A percentile compares a stretch with the other conserved stretches of the same genome.
Evolutionary conservation across 2,797 vertebrate genomes (phyloP).

Genomic region (Glyptemys insculpta): DNA sequence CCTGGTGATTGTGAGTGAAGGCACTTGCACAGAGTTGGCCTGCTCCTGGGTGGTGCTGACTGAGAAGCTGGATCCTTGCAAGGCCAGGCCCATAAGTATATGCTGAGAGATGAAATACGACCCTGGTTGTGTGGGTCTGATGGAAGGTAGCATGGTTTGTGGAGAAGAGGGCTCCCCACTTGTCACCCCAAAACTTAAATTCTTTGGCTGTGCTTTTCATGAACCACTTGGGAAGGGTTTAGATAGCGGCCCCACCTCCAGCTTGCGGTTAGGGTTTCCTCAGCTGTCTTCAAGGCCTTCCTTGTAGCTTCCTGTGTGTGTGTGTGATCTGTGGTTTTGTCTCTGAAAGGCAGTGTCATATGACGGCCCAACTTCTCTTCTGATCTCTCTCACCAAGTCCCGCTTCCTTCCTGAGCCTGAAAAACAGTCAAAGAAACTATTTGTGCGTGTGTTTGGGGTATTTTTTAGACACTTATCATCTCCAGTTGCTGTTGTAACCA

Average conservation of each 20-base stretch:
- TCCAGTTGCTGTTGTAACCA: constrained; percentile 26
- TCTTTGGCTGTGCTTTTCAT: constrained; percentile 26
- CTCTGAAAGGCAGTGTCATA: constrained; percentile 64
- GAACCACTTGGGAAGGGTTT: neutral
- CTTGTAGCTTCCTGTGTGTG: constrained; percentile 62
- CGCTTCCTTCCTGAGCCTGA: constrained; percentile 76
- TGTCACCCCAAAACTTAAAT: neutral
- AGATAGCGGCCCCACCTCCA: constrained; percentile 39
- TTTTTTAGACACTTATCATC: neutral
- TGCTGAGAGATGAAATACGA: neutral
- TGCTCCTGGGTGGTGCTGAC: neutral
- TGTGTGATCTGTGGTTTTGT: constrained; percentile 59
- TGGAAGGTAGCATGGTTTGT: neutral
- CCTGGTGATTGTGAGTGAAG: neutral
- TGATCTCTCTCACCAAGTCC: constrained; percentile 69
- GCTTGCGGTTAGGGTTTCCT: constrained; percentile 65
- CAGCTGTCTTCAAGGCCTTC: constrained; percentile 65
- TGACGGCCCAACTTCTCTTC: constrained; percentile 61
- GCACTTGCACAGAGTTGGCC: neutral
- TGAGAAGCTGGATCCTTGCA: neutral
- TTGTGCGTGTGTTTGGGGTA: neutral
- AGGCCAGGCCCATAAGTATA: neutral
- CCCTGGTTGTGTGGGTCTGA: neutral
- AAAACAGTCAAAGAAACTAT: constrained; percentile 65
- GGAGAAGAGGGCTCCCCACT: neutral